Percentiles rank a stretch among this genome's conserved stretches.
phyloP scores from a whole-genome alignment of 2,797 vertebrate species.

The Micropoecilia bifurca region DNA sequence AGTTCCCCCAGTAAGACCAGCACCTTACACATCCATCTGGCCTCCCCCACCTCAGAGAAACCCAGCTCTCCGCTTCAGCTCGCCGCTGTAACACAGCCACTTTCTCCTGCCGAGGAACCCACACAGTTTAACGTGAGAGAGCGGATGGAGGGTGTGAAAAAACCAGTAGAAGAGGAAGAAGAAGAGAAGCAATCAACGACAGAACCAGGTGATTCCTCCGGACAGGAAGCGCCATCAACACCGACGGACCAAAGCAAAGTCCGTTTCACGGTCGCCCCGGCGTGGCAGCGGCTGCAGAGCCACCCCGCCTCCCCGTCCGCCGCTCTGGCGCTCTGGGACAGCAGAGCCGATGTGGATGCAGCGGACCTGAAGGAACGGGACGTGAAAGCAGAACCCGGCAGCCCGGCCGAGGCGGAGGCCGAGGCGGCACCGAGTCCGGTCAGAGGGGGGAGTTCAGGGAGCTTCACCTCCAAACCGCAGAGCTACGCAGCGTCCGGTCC shows the following conservation, averaged over 20 bases:
- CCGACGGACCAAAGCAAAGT: constrained; percentile 63
- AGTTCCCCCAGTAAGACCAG: constrained; percentile 38
- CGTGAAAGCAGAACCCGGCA: constrained; percentile 42
- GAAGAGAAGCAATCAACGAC: not conserved
- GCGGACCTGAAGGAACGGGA: constrained; percentile 19
- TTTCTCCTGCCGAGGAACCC: not conserved
- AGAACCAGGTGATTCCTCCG: not conserved
- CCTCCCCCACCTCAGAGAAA: constrained; percentile 60
- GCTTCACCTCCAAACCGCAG: constrained; percentile 13
- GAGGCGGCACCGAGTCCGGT: constrained; percentile 44
- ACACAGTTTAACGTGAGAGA: not conserved
- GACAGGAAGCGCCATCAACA: constrained; percentile 3
- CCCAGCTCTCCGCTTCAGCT: constrained; percentile 8
- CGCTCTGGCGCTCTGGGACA: constrained; percentile 36
- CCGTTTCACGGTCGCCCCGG: constrained; percentile 78
- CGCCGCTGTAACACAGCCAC: not conserved
- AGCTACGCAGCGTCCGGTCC: not conserved
- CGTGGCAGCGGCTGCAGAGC: constrained; percentile 82
- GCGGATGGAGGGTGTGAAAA: not conserved
- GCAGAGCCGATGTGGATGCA: constrained; percentile 47
- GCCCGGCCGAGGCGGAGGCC: constrained; percentile 14
- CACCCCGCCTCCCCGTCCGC: constrained; percentile 29
- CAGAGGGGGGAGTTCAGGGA: constrained; percentile 31
- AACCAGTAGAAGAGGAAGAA: constrained; percentile 20
- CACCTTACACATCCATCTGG: constrained; percentile 45